Evolutionary conservation across 2,113 vertebrate species (phyloP).

Genomic region (Trogon melanurus): DNA sequence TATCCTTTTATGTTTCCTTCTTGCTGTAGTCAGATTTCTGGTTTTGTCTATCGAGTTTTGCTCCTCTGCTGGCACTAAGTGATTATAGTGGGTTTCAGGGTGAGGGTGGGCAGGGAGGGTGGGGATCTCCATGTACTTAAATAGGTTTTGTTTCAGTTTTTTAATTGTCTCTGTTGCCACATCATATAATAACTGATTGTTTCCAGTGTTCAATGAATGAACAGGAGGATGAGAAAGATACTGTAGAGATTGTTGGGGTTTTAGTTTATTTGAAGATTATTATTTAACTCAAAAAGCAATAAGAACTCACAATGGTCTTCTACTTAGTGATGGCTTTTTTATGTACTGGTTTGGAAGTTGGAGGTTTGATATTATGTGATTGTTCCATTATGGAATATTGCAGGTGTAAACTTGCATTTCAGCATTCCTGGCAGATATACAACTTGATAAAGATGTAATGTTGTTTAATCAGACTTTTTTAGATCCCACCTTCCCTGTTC

Average conservation of each 20-base stretch:
- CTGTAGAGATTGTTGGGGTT: slow-evolving; percentile 53
- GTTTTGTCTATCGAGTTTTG: slow-evolving; percentile 64
- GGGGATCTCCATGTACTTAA: slow-evolving; percentile 33
- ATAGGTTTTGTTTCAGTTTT: slow-evolving; percentile 35
- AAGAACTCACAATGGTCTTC: slow-evolving; percentile 70
- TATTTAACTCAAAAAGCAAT: slow-evolving; percentile 74
- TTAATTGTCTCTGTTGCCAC: slow-evolving; percentile 70
- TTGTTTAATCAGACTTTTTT: slow-evolving; percentile 67
- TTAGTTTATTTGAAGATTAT: slow-evolving; percentile 66
- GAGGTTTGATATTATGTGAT: slow-evolving; percentile 74
- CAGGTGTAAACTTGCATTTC: slow-evolving; percentile 71
- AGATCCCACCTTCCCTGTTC: slow-evolving; percentile 71
- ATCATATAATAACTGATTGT: slow-evolving; percentile 60
- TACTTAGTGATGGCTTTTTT: slow-evolving; percentile 69
- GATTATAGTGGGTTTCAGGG: slow-evolving; percentile 57
- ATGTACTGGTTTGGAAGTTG: slow-evolving; percentile 70
- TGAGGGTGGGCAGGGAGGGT: slow-evolving; percentile 21
- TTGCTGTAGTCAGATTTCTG: slow-evolving; percentile 73
- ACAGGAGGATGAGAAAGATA: slow-evolving; percentile 32
- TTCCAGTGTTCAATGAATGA: slow-evolving; percentile 74
- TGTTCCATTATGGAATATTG: slow-evolving; percentile 69
- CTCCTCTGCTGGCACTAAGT: slow-evolving; percentile 68
- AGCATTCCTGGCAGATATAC: slow-evolving; percentile 69
- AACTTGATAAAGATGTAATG: slow-evolving; percentile 63
- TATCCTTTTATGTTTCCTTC: slow-evolving; percentile 67